phyloP scores from a whole-genome alignment of 2,797 vertebrate species.

The Helostoma temminkii region DNA sequence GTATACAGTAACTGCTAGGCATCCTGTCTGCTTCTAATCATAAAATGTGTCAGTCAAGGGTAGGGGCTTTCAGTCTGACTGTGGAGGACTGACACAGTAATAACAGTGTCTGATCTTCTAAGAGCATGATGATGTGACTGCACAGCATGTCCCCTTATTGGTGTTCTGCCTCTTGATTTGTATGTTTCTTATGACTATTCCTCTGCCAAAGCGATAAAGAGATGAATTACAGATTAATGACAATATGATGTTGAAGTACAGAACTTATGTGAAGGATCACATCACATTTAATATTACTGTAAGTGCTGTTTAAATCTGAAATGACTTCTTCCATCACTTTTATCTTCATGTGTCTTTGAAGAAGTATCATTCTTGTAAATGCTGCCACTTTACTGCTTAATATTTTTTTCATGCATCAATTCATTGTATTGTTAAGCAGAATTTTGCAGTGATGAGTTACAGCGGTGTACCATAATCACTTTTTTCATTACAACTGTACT shows the following conservation, averaged over 20 bases:
- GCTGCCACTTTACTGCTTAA: constrained; percentile 28
- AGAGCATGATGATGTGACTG: constrained; percentile 25
- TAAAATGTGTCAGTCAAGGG: constrained; percentile 19
- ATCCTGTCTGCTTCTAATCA: constrained; percentile 47
- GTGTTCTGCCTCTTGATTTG: constrained; percentile 11
- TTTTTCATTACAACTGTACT: not conserved
- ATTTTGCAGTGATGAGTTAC: not conserved
- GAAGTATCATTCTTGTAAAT: constrained; percentile 37
- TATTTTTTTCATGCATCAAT: constrained; percentile 14
- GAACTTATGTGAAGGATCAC: constrained; percentile 33
- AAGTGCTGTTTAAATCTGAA: too few species aligned
- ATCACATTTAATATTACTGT: constrained; percentile 20
- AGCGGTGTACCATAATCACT: not conserved
- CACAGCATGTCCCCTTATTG: constrained; percentile 19
- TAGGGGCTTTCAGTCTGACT: constrained; percentile 20
- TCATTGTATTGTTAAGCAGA: not conserved
- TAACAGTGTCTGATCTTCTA: constrained; percentile 13
- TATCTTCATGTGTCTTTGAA: constrained; percentile 25
- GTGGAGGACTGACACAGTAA: constrained; percentile 7
- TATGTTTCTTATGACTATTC: constrained; percentile 13
- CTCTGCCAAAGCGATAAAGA: constrained; percentile 20
- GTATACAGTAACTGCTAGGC: constrained; percentile 21
- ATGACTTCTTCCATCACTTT: too few species aligned
- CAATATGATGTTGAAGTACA: constrained; percentile 20
- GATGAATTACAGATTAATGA: constrained; percentile 36